Evolutionary conservation across 2,797 vertebrate genomes (phyloP), one percentile per base, ranked within the genome.

Genomic region (Steatocranus sp.): DNA sequence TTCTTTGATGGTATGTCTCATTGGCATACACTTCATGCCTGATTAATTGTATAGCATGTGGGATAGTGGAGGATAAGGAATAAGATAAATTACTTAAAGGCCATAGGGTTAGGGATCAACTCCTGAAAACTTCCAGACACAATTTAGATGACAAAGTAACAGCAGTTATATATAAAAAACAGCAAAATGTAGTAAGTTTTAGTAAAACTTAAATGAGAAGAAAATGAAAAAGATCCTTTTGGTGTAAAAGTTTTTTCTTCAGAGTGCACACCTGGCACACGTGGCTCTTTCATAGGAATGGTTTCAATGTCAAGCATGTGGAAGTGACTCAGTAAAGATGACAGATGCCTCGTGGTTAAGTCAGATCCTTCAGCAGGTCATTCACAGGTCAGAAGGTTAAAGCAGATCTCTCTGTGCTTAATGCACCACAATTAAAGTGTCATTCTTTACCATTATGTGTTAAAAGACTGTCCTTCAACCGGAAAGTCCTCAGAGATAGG

Each of bases 371-470:
- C 8, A 82, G 41, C 63, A 34, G 70, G 85, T 79, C 80, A 82
- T 66, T 48, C 49, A 76, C 32, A 70, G 74, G 83, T 83, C 73
- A 91, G 38, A 70, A 32, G 82, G 61, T 88, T 56, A 85, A 51
- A 80, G 53, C 43, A 56, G 41, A 87, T 79, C 12, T 75, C 61
- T 79, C 41, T 51, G 50, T 61, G 50, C 58, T 82, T 77, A 82
- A 88, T 34, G 76, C 8, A 3, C 78, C 78, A 61, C n/a, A 32
- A 79, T 34, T 17, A 81, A 82, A 80, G 81, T 76, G 81, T 53
- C 86, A 58, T 32, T 74, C 82, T 80, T 89, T 85, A 88, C 85
- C 63, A 75, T 49, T 76, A 85, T 81, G 56, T 85, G 81, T 87
- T 80, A 84, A 78, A 77, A 85, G 56, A 8, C 6, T 70, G 41